These are phyloP conservation scores for Poeciliopsis turrubarensis DNA, from an alignment of 2,113 vertebrate species.

Conservation along the genomic window DNA sequence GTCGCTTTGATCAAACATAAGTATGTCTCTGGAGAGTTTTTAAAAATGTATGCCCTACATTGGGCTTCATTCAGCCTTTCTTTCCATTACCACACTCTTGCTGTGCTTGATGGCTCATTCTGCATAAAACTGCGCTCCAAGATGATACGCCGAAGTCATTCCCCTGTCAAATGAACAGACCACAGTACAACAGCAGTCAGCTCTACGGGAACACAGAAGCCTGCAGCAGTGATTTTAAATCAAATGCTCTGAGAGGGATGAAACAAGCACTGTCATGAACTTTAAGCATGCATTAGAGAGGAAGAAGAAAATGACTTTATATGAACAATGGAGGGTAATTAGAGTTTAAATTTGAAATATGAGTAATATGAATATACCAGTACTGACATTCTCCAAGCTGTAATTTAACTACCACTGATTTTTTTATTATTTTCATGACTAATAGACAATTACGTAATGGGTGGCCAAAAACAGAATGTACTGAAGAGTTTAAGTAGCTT, in stretches of 20 bases:
- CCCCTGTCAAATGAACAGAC: slow-evolving; percentile 17
- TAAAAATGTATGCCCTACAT: background rate
- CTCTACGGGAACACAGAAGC: slow-evolving; percentile 22
- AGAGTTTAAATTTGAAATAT: background rate
- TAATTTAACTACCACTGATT: background rate
- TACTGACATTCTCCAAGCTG: background rate
- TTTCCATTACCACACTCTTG: background rate
- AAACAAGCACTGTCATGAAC: slow-evolving; percentile 15
- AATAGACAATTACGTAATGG: background rate
- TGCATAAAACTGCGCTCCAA: slow-evolving; percentile 20
- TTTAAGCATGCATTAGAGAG: slow-evolving; percentile 12
- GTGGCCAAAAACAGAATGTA: background rate
- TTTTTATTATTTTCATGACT: background rate
- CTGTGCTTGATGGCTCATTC: slow-evolving; percentile 2
- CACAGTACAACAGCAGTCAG: slow-evolving; percentile 22
- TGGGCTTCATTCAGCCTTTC: background rate
- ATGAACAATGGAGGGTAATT: slow-evolving; percentile 18
- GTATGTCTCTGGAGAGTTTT: background rate
- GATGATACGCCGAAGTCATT: slow-evolving; percentile 28
- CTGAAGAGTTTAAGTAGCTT: slow-evolving; percentile 5
- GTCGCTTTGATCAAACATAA: slow-evolving; percentile 1
- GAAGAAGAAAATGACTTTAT: slow-evolving; percentile 16
- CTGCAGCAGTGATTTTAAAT: slow-evolving; percentile 33
- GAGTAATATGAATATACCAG: background rate
- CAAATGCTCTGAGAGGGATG: slow-evolving; percentile 16